Base-by-base conservation (phyloP, 2,113 vertebrate species). In the Corynorhinus townsendii region DNA sequence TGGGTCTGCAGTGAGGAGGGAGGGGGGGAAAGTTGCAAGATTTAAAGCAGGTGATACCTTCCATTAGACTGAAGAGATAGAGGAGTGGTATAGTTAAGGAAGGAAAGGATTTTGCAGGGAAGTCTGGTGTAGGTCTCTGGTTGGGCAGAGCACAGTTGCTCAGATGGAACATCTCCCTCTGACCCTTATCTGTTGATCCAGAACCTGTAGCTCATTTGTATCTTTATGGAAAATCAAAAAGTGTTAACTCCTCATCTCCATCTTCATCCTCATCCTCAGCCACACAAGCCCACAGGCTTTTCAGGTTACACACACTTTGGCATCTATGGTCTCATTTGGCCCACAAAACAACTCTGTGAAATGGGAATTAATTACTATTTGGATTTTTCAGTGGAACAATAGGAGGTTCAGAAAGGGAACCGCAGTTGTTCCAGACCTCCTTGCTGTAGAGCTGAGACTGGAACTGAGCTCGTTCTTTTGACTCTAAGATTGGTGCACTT, bases 211-310 rank as follows among this genome's bases (percentile, higher is more conserved):
- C 28, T 91, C 26, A 49, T n/a, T 73, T 88, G 54, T 85, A 82
- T 94, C 68, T 94, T 90, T 56, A 69, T 43, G 77, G 86, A 94
- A 92, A 94, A 92, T 47, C 54, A 94, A 56, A 83, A 92, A 72
- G 16, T 59, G 22, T 28, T 90, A 68, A 90, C 73, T 64, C 47
- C 17, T 79, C 56, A 69, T 54, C 40, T 73, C 11, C 22, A 59
- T 80, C 38, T 56, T 83, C 15, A 30, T 59, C 24, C 17, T 89
- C 38, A 62, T 35, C n/a, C 24, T 47, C 52, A 86, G 40, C 66
- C 54, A 87, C 47, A 85, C 62, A 26, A 19, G 22, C 19, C n/a
- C 28, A 40, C 40, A 8, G 15, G 38, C 59, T 66, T 92, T 94
- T 79, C 62, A 59, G 40, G 11, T 95, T 85, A 26, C 2, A 64